Evolutionary conservation across 2,797 vertebrate genomes (phyloP).

Genomic region (Microcaecilia unicolor): DNA sequence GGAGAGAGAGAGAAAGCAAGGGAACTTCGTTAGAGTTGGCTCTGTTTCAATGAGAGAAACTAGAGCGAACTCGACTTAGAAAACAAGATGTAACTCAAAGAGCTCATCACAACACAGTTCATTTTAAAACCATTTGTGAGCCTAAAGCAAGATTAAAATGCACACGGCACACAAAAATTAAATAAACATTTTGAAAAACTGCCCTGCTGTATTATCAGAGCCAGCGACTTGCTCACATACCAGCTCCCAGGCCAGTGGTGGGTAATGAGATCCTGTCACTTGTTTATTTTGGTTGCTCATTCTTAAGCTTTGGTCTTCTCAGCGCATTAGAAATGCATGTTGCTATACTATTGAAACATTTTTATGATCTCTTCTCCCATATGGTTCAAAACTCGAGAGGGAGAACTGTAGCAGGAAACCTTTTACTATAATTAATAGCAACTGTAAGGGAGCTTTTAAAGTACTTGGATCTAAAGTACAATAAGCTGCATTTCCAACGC

Average conservation of each 20-base stretch:
- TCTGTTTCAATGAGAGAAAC: background rate
- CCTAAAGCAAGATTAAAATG: conserved; percentile 50
- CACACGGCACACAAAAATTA: conserved; percentile 41
- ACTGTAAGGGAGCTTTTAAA: no score
- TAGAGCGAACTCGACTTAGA: conserved; percentile 6
- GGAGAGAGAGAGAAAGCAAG: no score
- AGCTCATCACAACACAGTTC: conserved; percentile 64
- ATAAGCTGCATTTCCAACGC: no score
- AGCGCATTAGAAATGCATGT: conserved; percentile 1
- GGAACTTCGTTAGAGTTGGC: conserved; percentile 1
- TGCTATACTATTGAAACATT: background rate
- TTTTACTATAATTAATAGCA: no score
- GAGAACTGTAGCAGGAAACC: no score
- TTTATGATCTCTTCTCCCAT: fast-evolving
- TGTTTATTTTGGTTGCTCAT: conserved; percentile 50
- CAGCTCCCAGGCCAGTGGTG: conserved; percentile 38
- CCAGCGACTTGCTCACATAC: conserved; percentile 53
- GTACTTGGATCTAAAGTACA: no score
- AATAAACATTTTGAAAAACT: conserved; percentile 26
- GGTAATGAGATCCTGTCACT: conserved; percentile 26
- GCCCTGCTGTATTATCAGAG: conserved; percentile 48
- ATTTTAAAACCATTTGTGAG: conserved; percentile 67
- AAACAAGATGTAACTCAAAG: conserved; percentile 18
- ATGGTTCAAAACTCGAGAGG: no score
- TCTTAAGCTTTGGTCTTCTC: no score